These are phyloP conservation scores for Glossophaga mutica DNA, from an alignment of 2,797 vertebrate species.

Conservation along the genomic window DNA sequence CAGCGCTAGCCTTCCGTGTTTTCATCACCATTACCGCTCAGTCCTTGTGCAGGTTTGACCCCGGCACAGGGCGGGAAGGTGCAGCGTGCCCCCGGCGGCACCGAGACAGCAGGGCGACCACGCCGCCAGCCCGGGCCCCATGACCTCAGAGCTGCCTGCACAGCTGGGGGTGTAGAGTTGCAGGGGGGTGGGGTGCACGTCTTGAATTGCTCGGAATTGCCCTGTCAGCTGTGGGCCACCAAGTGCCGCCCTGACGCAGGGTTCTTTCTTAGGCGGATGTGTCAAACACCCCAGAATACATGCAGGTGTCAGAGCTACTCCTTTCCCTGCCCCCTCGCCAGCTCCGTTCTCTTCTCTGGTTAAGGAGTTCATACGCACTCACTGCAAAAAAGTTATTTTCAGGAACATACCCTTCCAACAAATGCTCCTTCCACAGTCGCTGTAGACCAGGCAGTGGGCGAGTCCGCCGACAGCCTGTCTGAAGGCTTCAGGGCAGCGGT, in stretches of 20 bases:
- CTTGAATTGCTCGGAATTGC: neutral
- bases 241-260: neutral
- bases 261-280: neutral
- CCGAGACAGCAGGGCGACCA: neutral
- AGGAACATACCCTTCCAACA: neutral
- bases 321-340: neutral
- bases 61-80: fast-evolving
- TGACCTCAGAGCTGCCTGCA: neutral
- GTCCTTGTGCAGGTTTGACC: neutral
- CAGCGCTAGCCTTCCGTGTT: fast-evolving
- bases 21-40: fast-evolving
- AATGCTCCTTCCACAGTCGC: neutral
- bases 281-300: slow-evolving; percentile 5
- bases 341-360: neutral
- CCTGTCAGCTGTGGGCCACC: neutral
- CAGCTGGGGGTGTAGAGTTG: neutral
- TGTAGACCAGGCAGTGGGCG: neutral
- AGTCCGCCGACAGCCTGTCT: fast-evolving
- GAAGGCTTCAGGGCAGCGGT: neutral
- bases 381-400: neutral
- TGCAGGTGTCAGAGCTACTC: fast-evolving
- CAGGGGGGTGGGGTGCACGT: neutral
- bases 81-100: neutral
- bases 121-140: fast-evolving
- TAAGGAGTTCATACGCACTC: neutral